Evolutionary conservation across 1,140 invertebrate genomes (phyloP).

Genomic region (Drosophila pectinifera): DNA sequence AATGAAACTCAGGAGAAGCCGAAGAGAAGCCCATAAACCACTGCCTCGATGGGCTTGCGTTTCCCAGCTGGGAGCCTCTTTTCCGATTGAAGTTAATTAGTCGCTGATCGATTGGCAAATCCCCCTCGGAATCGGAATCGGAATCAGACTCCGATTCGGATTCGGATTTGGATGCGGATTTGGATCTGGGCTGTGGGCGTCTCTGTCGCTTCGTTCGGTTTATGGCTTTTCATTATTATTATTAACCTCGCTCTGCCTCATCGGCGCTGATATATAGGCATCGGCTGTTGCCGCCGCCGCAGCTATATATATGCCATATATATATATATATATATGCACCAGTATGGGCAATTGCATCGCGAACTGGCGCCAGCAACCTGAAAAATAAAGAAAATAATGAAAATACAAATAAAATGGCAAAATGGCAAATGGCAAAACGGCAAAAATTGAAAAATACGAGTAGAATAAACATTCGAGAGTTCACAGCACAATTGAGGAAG

Average conservation of each 20-base stretch:
- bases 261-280: slow-evolving; percentile 27
- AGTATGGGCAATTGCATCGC: slow-evolving; percentile 49
- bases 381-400: too few species aligned
- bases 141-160: too few species aligned
- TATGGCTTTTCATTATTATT: slow-evolving; percentile 33
- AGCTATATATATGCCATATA: slow-evolving; percentile 17
- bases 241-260: slow-evolving; percentile 36
- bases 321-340: slow-evolving; percentile 13
- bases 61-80: slow-evolving; percentile 3
- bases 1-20: too few species aligned
- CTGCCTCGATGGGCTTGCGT: slow-evolving; percentile 2
- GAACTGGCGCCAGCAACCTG: slow-evolving; percentile 50
- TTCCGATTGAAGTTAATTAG: slow-evolving; percentile 45
- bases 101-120: slow-evolving; percentile 42
- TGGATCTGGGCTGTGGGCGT: slow-evolving; percentile 27
- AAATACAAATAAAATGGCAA: slow-evolving; percentile 11
- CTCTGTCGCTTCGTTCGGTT: slow-evolving; percentile 20
- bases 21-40: slow-evolving; percentile 1
- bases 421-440: slow-evolving; percentile 3
- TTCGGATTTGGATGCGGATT: background rate
- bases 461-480: slow-evolving; percentile 4
- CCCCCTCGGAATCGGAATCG: background rate
- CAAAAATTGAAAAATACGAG: background rate
- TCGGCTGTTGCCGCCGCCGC: slow-evolving; percentile 13
- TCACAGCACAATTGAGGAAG: slow-evolving; percentile 60